These are phyloP conservation scores for Schrankia costaestrigalis DNA, from an alignment of 2,888 invertebrate species.

Conservation along the genomic window DNA sequence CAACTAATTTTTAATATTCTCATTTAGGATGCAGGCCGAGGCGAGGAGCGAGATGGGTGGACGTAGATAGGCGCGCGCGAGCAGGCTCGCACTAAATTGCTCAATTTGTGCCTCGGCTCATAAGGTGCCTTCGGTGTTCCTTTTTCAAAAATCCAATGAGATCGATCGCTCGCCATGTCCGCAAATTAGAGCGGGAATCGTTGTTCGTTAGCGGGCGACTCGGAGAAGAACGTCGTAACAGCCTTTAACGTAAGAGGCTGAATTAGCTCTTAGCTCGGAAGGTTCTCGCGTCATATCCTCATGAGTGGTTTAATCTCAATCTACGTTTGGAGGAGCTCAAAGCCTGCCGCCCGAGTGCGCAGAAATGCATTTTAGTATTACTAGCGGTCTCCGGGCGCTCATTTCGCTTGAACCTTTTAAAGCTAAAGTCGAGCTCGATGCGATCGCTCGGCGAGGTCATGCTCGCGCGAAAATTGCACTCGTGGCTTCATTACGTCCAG, in stretches of 20 bases:
- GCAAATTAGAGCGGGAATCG: slow-evolving; percentile 79
- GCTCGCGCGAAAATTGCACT: slow-evolving; percentile 57
- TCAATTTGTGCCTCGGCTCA: slow-evolving; percentile 74
- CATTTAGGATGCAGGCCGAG: slow-evolving; percentile 52
- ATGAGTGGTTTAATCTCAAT: slow-evolving; percentile 49
- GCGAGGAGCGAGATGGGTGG: slow-evolving; percentile 42
- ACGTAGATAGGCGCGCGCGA: slow-evolving; percentile 40
- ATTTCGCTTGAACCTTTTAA: slow-evolving; percentile 56
- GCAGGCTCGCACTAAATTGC: slow-evolving; percentile 70
- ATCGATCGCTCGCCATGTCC: slow-evolving; percentile 78
- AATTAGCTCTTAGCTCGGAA: slow-evolving; percentile 26
- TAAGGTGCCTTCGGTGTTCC: slow-evolving; percentile 62
- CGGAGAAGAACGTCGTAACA: slow-evolving; percentile 39
- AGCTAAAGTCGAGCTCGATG: slow-evolving; percentile 23
- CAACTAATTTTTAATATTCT: slow-evolving; percentile 55
- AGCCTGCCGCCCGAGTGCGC: slow-evolving; percentile 62
- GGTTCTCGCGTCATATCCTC: slow-evolving; percentile 24
- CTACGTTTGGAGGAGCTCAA: slow-evolving; percentile 56
- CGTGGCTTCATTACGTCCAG: slow-evolving; percentile 54
- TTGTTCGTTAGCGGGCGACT: slow-evolving; percentile 63
- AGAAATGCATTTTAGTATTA: slow-evolving; percentile 66
- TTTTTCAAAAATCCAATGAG: slow-evolving; percentile 78
- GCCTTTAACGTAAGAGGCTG: slow-evolving; percentile 17
- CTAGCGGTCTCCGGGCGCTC: slow-evolving; percentile 54
- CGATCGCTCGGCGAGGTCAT: slow-evolving; percentile 40